Evolutionary conservation across 2,797 vertebrate species (phyloP).

Genomic region (Lutjanus argentimaculatus): DNA sequence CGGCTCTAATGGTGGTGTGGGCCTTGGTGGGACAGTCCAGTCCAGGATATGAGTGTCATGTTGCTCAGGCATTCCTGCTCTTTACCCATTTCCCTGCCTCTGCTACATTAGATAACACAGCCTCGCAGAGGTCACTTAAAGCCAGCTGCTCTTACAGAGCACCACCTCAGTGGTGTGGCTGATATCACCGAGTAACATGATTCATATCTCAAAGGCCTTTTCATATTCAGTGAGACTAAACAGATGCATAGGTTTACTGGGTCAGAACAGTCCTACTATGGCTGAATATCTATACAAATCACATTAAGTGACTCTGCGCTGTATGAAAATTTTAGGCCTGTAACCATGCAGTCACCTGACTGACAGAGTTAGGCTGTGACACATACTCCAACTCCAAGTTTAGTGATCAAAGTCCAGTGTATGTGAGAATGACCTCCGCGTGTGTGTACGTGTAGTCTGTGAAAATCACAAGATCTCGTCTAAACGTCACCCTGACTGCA

Average conservation of each 20-base stretch:
- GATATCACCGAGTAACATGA: slow-evolving; percentile 23
- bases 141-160: slow-evolving; percentile 20
- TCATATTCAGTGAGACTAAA: slow-evolving; percentile 20
- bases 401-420: slow-evolving; percentile 68
- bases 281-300: slow-evolving; percentile 10
- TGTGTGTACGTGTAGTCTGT: slow-evolving; percentile 12
- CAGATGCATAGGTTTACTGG: slow-evolving; percentile 1
- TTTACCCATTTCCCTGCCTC: slow-evolving; percentile 16
- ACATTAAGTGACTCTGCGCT: not conserved
- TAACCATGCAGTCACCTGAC: slow-evolving; percentile 53
- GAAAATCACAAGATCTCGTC: slow-evolving; percentile 59
- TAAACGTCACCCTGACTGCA: slow-evolving; percentile 32
- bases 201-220: slow-evolving; percentile 26
- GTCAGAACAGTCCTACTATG: not conserved
- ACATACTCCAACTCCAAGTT: slow-evolving; percentile 48
- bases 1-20: too few species aligned
- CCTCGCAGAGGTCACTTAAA: slow-evolving; percentile 20
- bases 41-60: slow-evolving; percentile 25
- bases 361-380: slow-evolving; percentile 48
- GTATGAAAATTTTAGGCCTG: slow-evolving; percentile 16
- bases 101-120: slow-evolving; percentile 9
- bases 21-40: not conserved
- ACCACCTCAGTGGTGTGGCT: slow-evolving; percentile 12
- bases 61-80: slow-evolving; percentile 17
- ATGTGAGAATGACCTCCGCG: slow-evolving; percentile 23